A percentile compares a stretch with the other conserved stretches of the same genome.
These are phyloP conservation scores for Osmerus mordax DNA, from an alignment of 2,113 vertebrate species.

Conservation along the genomic window DNA sequence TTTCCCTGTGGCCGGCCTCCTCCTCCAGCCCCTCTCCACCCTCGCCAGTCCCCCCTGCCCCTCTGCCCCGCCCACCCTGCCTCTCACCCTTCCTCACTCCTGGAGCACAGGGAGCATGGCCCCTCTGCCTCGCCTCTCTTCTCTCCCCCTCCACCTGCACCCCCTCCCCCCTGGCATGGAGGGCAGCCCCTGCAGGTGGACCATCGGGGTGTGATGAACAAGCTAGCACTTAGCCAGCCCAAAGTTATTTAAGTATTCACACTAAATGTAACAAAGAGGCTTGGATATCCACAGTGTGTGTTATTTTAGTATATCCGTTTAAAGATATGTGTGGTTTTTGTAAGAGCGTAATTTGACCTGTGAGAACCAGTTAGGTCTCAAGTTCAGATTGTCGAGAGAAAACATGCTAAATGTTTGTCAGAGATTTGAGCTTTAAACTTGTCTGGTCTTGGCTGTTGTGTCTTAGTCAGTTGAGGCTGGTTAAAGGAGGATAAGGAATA, in stretches of 20 bases:
- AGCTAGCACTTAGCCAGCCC: constrained; percentile 14
- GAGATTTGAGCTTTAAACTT: too few species aligned
- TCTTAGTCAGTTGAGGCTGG: too few species aligned
- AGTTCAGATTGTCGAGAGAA: too few species aligned
- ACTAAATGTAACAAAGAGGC: too few species aligned
- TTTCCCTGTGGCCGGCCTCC: constrained; percentile 44
- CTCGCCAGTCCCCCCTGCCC: not conserved
- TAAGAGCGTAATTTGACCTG: too few species aligned
- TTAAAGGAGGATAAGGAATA: too few species aligned
- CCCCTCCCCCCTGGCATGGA: constrained; percentile 18
- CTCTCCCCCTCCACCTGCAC: constrained; percentile 28
- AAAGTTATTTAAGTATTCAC: not conserved
- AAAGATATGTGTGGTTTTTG: too few species aligned
- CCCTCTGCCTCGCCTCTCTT: constrained; percentile 4
- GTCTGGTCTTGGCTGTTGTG: too few species aligned
- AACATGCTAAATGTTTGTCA: too few species aligned
- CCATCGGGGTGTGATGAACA: constrained; percentile 51
- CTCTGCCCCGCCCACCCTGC: not conserved
- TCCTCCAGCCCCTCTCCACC: constrained; percentile 13
- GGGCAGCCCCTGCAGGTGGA: constrained; percentile 58
- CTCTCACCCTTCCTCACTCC: constrained; percentile 60
- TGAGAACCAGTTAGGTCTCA: too few species aligned
- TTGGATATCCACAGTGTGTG: too few species aligned
- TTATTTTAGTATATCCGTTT: too few species aligned
- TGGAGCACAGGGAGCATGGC: constrained; percentile 67